These are phyloP conservation scores for Cyaniris semiargus DNA, from an alignment of 2,888 invertebrate genomes.

Conservation along the genomic window DNA sequence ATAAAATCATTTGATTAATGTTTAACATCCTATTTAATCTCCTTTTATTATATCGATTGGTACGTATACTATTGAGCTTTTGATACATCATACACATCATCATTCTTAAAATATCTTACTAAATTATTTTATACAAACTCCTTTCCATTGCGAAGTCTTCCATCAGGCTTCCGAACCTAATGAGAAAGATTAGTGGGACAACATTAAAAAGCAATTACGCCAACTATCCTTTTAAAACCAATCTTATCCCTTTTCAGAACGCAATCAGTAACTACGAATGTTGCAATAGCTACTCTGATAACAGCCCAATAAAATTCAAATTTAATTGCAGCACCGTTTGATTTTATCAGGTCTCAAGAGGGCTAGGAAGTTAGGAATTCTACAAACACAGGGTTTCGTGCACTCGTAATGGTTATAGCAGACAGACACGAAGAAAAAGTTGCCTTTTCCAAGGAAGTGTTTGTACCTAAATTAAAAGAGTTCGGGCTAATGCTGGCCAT, in stretches of 20 bases:
- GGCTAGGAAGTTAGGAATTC: constrained; percentile 52
- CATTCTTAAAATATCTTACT: neutral
- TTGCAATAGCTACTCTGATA: neutral
- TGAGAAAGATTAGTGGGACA: neutral
- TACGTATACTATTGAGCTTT: too few relatives aligned
- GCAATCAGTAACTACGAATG: neutral
- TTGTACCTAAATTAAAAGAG: constrained; percentile 60
- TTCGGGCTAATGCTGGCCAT: constrained; percentile 56
- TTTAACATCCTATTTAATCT: too few relatives aligned
- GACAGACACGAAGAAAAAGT: constrained; percentile 64
- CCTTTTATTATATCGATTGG: too few relatives aligned
- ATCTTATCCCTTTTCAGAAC: neutral
- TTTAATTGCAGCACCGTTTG: constrained; percentile 8
- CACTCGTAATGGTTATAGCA: constrained; percentile 65
- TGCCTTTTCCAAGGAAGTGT: constrained; percentile 63
- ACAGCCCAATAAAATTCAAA: constrained; percentile 19
- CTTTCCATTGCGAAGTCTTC: neutral
- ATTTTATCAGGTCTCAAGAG: constrained; percentile 30
- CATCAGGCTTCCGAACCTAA: neutral
- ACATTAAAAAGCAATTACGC: constrained; percentile 15
- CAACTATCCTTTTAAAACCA: constrained; percentile 10
- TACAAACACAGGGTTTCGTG: constrained; percentile 61
- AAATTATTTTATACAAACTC: neutral
- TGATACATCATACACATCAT: too few relatives aligned
- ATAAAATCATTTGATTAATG: neutral